These are phyloP conservation scores for Tetramorium alpestre DNA, from an alignment of 1,140 invertebrate species.

Conservation along the genomic window DNA sequence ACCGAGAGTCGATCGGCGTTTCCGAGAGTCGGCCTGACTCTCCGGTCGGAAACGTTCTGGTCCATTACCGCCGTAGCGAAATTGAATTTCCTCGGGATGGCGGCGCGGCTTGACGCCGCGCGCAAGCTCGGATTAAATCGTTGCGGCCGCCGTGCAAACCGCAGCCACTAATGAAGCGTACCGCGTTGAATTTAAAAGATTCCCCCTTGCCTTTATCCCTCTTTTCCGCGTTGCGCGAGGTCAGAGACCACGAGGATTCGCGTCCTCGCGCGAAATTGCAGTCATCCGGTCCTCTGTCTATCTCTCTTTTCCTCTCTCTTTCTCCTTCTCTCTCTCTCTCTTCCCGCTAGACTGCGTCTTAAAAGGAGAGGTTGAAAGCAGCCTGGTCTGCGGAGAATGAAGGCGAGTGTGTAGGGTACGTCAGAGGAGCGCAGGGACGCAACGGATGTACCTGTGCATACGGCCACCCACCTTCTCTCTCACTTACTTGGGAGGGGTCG, in stretches of 20 bases:
- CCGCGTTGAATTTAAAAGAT: conserved; percentile 73
- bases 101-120: conserved; percentile 57
- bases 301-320: no score
- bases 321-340: not conserved
- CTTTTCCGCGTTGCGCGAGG: not conserved
- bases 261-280: conserved; percentile 45
- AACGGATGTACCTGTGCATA: conserved; percentile 43
- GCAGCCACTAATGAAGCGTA: conserved; percentile 72
- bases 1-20: conserved; percentile 49
- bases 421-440: not conserved
- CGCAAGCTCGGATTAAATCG: conserved; percentile 75
- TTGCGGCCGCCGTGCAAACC: conserved; percentile 70
- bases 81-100: conserved; percentile 72
- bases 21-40: conserved; percentile 31
- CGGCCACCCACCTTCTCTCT: not conserved
- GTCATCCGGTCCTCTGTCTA: conserved; percentile 16
- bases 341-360: not conserved
- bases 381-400: not conserved
- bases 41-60: conserved; percentile 62
- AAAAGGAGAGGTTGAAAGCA: not conserved
- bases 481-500: not conserved
- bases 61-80: conserved; percentile 73
- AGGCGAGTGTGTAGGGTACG: not conserved
- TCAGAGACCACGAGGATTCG: conserved; percentile 20
- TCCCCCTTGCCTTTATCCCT: not conserved